Percentiles rank a stretch among this genome's conserved stretches.
phyloP scores from a whole-genome alignment of 1,140 invertebrate genomes.

The Drosophila carrolli region DNA sequence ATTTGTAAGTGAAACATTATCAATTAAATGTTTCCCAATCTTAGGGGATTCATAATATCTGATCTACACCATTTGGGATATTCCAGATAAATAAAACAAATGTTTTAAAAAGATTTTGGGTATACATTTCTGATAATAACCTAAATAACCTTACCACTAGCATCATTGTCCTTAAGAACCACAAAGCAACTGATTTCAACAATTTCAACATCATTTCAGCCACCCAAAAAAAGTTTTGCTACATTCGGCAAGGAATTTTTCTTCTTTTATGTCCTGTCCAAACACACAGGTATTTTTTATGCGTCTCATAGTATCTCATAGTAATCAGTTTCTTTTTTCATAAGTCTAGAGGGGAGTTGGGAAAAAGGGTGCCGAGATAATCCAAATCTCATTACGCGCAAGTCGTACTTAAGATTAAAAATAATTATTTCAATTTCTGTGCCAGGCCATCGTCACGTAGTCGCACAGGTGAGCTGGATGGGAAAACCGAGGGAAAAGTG shows the following conservation, averaged over 20 bases:
- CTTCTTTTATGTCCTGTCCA: neutral
- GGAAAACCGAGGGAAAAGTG: neutral
- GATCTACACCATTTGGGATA: no score
- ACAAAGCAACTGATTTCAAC: neutral
- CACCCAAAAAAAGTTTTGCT: neutral
- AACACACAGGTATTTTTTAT: constrained; percentile 23
- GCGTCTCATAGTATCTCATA: constrained; percentile 30
- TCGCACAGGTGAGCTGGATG: constrained; percentile 41
- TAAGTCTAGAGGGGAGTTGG: constrained; percentile 18
- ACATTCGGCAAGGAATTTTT: neutral
- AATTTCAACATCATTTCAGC: neutral
- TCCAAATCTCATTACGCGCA: constrained; percentile 82
- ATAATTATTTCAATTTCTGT: constrained; percentile 83
- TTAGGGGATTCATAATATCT: no score
- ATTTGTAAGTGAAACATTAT: no score
- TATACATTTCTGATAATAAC: no score
- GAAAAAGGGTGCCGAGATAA: constrained; percentile 63
- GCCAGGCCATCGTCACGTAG: constrained; percentile 72
- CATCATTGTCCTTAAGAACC: neutral
- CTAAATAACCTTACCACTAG: neutral
- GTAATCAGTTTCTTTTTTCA: constrained; percentile 32
- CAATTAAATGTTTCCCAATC: no score
- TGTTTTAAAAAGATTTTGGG: no score
- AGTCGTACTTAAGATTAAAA: constrained; percentile 84
- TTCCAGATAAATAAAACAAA: no score